Conservation (phyloP, 2,113 vertebrate species). For the Pomatorhinus ruficollis region DNA sequence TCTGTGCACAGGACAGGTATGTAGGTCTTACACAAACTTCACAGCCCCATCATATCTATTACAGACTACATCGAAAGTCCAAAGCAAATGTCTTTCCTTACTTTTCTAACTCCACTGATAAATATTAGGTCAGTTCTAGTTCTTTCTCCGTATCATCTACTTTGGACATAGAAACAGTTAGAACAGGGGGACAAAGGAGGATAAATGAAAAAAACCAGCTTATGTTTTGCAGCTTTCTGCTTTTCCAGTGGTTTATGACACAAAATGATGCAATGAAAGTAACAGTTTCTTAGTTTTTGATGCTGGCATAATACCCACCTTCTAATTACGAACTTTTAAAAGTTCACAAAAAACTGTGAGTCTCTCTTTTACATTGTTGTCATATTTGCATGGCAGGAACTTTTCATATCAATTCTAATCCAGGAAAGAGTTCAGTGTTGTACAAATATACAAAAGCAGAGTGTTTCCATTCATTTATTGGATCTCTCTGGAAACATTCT, state of each 20-base stretch:
- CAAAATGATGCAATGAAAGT: not conserved
- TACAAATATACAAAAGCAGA: not conserved
- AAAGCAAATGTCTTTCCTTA: not conserved
- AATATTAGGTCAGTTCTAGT: not conserved
- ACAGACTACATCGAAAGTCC: not conserved
- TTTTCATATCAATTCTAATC: not conserved
- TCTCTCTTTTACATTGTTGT: not conserved
- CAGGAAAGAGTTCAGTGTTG: not conserved
- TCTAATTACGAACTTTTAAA: not conserved
- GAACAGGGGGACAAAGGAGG: not conserved
- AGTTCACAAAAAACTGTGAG: not conserved
- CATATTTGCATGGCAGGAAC: not conserved
- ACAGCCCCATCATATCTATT: not conserved
- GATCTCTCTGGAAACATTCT: not conserved
- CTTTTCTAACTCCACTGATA: not conserved
- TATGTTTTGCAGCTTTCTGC: not conserved
- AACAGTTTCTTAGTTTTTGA: not conserved
- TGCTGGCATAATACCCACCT: not conserved
- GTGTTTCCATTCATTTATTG: not conserved
- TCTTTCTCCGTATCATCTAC: not conserved
- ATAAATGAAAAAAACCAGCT: not conserved
- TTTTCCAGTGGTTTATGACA: not conserved
- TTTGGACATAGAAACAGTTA: not conserved
- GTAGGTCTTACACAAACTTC: not conserved
- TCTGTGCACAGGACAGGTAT: not conserved